A percentile compares a stretch with the other conserved stretches of the same genome.
Conservation (phyloP, 2,888 invertebrate species). For the Herminia tarsipennalis region DNA sequence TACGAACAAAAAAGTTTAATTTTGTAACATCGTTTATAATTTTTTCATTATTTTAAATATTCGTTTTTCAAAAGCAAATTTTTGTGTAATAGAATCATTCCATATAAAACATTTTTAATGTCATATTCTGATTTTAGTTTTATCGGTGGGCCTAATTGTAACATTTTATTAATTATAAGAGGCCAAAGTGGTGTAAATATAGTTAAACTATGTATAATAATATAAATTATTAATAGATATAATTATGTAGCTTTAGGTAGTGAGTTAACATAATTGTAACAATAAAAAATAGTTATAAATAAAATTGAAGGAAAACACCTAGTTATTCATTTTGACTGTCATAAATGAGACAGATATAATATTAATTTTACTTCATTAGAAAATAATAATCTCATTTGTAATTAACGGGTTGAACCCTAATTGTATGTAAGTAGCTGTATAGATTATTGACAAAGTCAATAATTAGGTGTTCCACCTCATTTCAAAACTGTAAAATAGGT, state of each 20-base stretch:
- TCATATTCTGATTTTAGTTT: conserved; percentile 28
- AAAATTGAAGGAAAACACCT: conserved; percentile 2
- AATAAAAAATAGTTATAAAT: conserved; percentile 4
- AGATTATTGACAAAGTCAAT: conserved; percentile 11
- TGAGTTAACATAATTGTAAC: conserved; percentile 1
- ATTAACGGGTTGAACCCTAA: background rate
- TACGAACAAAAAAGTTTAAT: too few relatives aligned
- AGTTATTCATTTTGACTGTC: conserved; percentile 16
- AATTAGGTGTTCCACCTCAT: conserved; percentile 7
- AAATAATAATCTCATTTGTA: background rate
- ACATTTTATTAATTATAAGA: conserved; percentile 32
- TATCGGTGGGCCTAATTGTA: conserved; percentile 43
- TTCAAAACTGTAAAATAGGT: background rate
- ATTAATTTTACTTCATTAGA: background rate
- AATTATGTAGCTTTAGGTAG: conserved; percentile 18
- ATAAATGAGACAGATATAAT: background rate
- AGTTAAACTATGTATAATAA: conserved; percentile 10
- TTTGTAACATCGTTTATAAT: background rate
- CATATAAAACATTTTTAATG: conserved; percentile 26
- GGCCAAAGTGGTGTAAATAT: conserved; percentile 53
- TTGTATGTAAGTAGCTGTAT: background rate
- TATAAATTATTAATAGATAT: conserved; percentile 29
- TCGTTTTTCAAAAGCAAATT: conserved; percentile 3
- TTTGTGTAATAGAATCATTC: conserved; percentile 41
- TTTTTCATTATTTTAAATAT: background rate